Percentiles rank a stretch among this genome's conserved stretches.
Evolutionary conservation across 2,113 vertebrate species (phyloP).

Genomic region (Apus apus): DNA sequence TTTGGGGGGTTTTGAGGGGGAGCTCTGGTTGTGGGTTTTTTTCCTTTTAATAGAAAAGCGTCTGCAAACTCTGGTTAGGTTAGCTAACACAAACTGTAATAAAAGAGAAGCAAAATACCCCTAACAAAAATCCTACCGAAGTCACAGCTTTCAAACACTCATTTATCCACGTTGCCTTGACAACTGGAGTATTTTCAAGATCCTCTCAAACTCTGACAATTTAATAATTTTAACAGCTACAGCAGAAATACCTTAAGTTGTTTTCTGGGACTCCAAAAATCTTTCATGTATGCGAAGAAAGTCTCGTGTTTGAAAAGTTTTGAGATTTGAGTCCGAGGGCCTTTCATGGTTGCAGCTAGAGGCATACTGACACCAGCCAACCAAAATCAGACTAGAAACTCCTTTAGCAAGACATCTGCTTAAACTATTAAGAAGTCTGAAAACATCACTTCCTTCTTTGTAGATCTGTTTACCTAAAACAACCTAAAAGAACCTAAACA

Average conservation of each 20-base stretch:
- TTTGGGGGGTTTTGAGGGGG: fast-evolving
- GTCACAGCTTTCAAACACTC: not conserved
- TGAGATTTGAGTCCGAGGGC: not conserved
- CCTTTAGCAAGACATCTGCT: not conserved
- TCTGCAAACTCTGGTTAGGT: not conserved
- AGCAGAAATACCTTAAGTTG: not conserved
- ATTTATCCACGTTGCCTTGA: not conserved
- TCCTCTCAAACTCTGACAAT: not conserved
- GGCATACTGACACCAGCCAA: not conserved
- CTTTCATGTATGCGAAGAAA: not conserved
- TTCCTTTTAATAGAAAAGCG: not conserved
- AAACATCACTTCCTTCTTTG: not conserved
- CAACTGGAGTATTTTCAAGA: not conserved
- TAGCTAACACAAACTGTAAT: not conserved
- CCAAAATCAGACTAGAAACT: not conserved
- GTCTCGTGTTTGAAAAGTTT: not conserved
- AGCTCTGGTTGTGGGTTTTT: not conserved
- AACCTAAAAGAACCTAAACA: not conserved
- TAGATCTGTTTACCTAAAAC: not conserved
- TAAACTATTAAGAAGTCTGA: not conserved
- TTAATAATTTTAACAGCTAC: not conserved
- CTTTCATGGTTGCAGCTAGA: not conserved
- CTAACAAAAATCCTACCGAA: not conserved
- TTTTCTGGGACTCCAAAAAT: not conserved
- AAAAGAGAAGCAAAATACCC: not conserved